These are phyloP conservation scores for Anthophora plumipes DNA, from an alignment of 2,888 invertebrate species.

Conservation along the genomic window DNA sequence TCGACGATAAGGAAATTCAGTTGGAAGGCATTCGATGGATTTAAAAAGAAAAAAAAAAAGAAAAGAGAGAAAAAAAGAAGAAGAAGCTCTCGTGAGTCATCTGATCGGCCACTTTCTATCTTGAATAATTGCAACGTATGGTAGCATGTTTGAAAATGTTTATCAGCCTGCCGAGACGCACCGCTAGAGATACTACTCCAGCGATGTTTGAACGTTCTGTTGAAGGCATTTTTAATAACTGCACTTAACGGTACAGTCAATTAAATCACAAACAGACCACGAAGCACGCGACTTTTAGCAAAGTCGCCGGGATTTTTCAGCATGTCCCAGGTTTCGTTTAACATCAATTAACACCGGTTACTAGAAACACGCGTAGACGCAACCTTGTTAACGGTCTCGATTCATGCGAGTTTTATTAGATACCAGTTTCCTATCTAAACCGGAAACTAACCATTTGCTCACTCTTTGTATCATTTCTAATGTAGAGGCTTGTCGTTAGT, in stretches of 20 bases:
- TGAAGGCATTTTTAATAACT: slow-evolving; percentile 11
- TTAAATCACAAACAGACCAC: slow-evolving; percentile 45
- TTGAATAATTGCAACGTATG: slow-evolving; percentile 3
- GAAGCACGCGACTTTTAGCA: slow-evolving; percentile 25
- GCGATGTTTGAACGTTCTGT: background rate
- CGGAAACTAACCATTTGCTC: slow-evolving; percentile 14
- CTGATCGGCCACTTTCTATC: slow-evolving; percentile 25
- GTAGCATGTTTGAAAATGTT: background rate
- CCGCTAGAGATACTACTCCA: background rate
- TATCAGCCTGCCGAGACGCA: background rate
- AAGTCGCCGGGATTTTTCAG: slow-evolving; percentile 1
- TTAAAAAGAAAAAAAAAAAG: too few species aligned
- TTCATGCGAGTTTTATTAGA: slow-evolving; percentile 32
- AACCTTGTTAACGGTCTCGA: slow-evolving; percentile 36
- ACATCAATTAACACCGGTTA: slow-evolving; percentile 29
- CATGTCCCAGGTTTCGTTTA: slow-evolving; percentile 26
- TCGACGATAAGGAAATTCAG: background rate
- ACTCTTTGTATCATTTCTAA: background rate
- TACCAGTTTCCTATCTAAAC: slow-evolving; percentile 33
- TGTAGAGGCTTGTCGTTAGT: background rate
- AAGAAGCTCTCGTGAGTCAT: slow-evolving; percentile 11
- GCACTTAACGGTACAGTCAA: slow-evolving; percentile 49
- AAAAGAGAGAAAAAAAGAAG: too few species aligned
- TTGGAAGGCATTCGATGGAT: background rate
- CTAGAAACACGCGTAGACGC: slow-evolving; percentile 24